phyloP scores from a whole-genome alignment of 2,113 vertebrate species.

The Syngnathus floridae region DNA sequence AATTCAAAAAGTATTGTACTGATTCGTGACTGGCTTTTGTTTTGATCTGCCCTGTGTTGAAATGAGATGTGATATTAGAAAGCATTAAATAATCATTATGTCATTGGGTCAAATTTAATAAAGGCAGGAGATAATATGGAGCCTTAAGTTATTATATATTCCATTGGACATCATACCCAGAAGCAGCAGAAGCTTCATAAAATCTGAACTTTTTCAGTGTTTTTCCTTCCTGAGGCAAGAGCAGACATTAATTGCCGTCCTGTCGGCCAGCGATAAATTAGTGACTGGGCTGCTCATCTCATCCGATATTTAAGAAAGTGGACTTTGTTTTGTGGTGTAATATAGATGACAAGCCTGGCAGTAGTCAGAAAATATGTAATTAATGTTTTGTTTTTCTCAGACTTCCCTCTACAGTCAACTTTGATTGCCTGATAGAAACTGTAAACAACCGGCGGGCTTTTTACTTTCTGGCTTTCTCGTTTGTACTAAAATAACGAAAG shows the following conservation, averaged over 20 bases:
- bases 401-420: background rate
- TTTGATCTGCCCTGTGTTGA: background rate
- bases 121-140: background rate
- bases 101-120: background rate
- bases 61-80: background rate
- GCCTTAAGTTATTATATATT: background rate
- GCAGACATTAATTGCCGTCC: background rate
- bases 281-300: background rate
- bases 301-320: background rate
- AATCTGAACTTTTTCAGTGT: background rate
- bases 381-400: background rate
- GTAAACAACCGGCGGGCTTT: too few relatives aligned
- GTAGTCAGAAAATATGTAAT: background rate
- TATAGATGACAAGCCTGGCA: background rate
- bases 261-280: background rate
- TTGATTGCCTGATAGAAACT: too few relatives aligned
- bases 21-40: background rate
- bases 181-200: background rate
- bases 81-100: background rate
- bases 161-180: background rate
- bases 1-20: background rate
- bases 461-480: too few relatives aligned
- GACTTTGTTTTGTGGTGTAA: background rate
- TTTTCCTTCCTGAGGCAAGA: slow-evolving; percentile 6
- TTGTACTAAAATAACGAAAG: too few relatives aligned